Evolutionary conservation across 2,797 vertebrate genomes (phyloP).

Genomic region (Tiaroga cobitis): DNA sequence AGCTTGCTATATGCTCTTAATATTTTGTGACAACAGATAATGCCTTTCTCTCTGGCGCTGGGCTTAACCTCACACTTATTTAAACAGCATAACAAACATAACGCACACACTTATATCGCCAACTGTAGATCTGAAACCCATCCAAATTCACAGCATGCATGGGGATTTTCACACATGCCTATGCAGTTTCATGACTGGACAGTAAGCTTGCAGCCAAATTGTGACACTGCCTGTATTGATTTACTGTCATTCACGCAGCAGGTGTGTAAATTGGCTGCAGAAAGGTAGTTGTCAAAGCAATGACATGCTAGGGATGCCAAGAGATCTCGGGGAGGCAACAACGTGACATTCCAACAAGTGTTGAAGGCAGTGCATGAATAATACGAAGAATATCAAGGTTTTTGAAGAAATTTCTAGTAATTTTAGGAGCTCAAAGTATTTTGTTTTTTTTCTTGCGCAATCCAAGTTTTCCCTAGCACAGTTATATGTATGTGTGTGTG

Average conservation of each 20-base stretch:
- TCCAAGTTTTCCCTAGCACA: neutral
- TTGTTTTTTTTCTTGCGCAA: neutral
- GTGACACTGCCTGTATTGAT: slow-evolving; percentile 63
- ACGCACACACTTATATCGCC: neutral
- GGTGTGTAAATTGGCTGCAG: slow-evolving; percentile 58
- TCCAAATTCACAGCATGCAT: slow-evolving; percentile 32
- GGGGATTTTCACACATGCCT: slow-evolving; percentile 37
- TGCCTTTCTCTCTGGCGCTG: slow-evolving; percentile 13
- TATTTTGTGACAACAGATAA: slow-evolving; percentile 16
- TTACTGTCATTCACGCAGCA: slow-evolving; percentile 63
- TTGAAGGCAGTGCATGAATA: neutral
- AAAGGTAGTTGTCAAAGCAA: slow-evolving; percentile 63
- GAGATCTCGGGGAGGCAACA: slow-evolving; percentile 49
- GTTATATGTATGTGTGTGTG: too few relatives aligned
- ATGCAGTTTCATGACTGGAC: slow-evolving; percentile 43
- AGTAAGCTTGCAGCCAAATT: slow-evolving; percentile 53
- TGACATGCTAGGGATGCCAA: slow-evolving; percentile 63
- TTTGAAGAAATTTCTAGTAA: neutral
- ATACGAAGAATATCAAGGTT: neutral
- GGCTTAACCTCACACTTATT: slow-evolving; percentile 28
- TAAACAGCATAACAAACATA: slow-evolving; percentile 36
- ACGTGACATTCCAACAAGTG: slow-evolving; percentile 46
- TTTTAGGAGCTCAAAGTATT: neutral
- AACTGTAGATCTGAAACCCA: slow-evolving; percentile 15
- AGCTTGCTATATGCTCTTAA: neutral